Evolutionary conservation across 64 coral and sea anemone species (phyloP), one percentile per base, ranked within the genome.

Genomic region (Montipora efflorescens): DNA sequence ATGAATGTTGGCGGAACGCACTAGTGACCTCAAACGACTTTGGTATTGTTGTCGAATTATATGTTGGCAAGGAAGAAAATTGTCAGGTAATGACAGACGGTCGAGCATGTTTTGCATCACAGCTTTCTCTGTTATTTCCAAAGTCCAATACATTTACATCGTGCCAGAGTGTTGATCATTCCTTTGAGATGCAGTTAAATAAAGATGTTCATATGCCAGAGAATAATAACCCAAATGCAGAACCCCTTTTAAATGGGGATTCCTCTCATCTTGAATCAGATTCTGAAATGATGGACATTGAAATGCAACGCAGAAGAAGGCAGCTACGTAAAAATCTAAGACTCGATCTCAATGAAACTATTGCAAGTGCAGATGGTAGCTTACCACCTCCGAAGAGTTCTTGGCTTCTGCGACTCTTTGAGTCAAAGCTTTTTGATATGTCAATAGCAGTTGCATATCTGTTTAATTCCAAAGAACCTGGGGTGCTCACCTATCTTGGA

Each of bases 341-440:
- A 8, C 82, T 86, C n/a, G 66, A 86, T 68, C 82, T 86, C 9
- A 64, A 15, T 4, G 82, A 86, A 8, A 50, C 62, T 49, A 22
- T 71, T 68, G n/a, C 82, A 13, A 52, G 58, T 62, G 23, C 12
- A 48, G 25, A 82, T 44, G 21, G 2, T 10, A 86, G 82, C 28
- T 84, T 98, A 48, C 96, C 96, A 36, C 96, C 96, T 19, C 96
- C 96, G 3, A 99, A 96, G 44, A 96, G 95, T 44, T 99, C 98
- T 5, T 99, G 98, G 89, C 77, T 99, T 3, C 58, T 99, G 46
- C 73, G 98, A 12, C 78, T 99, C 12, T 99, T 99, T 93, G 98
- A 99, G 50, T 99, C 98, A 0, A 99, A 99, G 67, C 83, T 99
- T 16, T 99, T 99, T 89, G 95, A 99, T 59, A 99, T 99, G 98